Base-by-base conservation (phyloP, 1,140 invertebrate genomes). In the Olivierus martensii region DNA sequence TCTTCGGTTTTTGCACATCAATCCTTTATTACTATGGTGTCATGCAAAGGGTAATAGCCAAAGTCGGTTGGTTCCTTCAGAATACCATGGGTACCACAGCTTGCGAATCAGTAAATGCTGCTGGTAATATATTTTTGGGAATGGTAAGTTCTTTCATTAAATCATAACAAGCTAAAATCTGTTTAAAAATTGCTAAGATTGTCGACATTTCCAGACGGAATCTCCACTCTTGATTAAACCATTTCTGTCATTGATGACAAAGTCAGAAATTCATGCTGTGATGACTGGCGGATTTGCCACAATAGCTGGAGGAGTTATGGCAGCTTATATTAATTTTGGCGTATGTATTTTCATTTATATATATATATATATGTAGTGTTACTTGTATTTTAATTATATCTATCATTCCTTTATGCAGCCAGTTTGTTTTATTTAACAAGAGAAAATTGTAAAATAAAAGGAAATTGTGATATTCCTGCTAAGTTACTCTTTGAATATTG, bases 231-330 rank as follows among this genome's bases (percentile, higher is more conserved):
- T 96, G n/a, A 81, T 96, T 39, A 80, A 81, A 62, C 87, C 88
- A 0, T 95, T 88, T 61, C 67, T 98, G 10, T 62, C 70, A n/a
- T 65, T 79, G 49, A 74, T 97, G 63, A 96, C 92, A 0, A 73
- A 77, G 41, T 94, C 89, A 0, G 93, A 98, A 72, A 68, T 97
- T 1, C 89, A 95, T 67, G 81, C 91, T 1, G 75, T 98, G 14
- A 88, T 96, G 84, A 79, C 84, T 4, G 87, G 85, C 1, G 93
- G 93, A 9, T 95, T 96, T 69, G 86, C 91, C 0, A 93, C 91
- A 9, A 88, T 96, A 17, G 90, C 92, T 36, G 93, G 89, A 77
- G 83, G 86, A 1, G 85, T 93, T 1, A 71, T 98, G 60, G 91
- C 88, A 0, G 87, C 90, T 1, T 97, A 95, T 65, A 86, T 95